Evolutionary conservation across 2,888 invertebrate species (phyloP).

Genomic region (Caprella mutica): DNA sequence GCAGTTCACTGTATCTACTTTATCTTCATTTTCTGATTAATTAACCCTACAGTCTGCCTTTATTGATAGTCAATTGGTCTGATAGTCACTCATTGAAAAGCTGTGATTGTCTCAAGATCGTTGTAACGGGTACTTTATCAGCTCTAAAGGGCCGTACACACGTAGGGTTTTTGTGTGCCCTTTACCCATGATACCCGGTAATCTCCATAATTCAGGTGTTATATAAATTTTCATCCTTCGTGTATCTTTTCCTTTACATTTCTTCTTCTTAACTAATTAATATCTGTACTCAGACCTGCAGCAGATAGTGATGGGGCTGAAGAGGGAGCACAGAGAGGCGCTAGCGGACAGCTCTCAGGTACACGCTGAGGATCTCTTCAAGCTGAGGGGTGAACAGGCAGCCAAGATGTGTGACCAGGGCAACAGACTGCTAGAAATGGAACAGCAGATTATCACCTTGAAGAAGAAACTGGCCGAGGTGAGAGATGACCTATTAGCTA

Average conservation of each 20-base stretch:
- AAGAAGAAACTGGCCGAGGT: conserved; percentile 13
- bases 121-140: too few species aligned
- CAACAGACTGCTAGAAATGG: conserved; percentile 34
- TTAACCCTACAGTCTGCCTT: too few species aligned
- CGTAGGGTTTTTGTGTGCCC: too few species aligned
- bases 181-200: not conserved
- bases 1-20: too few species aligned
- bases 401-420: conserved; percentile 35
- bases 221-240: not conserved
- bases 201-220: not conserved
- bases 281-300: conserved; percentile 37
- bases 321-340: conserved; percentile 43
- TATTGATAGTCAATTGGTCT: too few species aligned
- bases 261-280: not conserved
- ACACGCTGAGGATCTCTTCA: conserved; percentile 38
- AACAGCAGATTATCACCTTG: conserved; percentile 33
- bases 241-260: not conserved
- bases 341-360: conserved; percentile 40
- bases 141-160: too few species aligned
- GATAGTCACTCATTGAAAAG: too few species aligned
- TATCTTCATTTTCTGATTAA: too few species aligned
- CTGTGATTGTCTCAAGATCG: too few species aligned
- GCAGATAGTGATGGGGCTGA: conserved; percentile 41
- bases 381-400: conserved; percentile 34
- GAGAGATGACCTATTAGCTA: too few species aligned